A percentile compares a stretch with the other conserved stretches of the same genome.
Conservation (phyloP, 2,113 vertebrate species). For the Bubo blakistoni region DNA sequence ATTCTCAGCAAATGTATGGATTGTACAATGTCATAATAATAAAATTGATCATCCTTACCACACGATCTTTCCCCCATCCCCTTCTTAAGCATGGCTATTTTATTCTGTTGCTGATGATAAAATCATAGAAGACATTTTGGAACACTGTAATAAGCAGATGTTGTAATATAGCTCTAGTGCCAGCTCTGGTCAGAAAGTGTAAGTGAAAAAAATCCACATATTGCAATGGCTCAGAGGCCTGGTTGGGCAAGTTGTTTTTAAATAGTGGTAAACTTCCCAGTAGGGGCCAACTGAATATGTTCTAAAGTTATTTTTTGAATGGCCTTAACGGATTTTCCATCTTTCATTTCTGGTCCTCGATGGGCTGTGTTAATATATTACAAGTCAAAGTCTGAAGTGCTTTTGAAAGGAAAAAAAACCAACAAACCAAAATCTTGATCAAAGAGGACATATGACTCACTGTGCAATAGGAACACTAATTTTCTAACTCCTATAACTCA, state of each 20-base stretch:
- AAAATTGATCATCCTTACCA: background rate
- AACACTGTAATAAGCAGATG: background rate
- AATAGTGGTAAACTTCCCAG: background rate
- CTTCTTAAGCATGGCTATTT: background rate
- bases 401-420: background rate
- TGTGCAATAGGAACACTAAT: background rate
- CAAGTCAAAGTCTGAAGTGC: background rate
- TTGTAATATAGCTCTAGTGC: background rate
- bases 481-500: background rate
- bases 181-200: background rate
- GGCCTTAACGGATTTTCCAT: background rate
- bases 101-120: background rate
- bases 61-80: background rate
- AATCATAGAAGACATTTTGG: background rate
- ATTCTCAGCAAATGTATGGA: background rate
- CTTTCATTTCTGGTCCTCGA: background rate
- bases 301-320: background rate
- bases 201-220: background rate
- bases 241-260: background rate
- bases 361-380: background rate
- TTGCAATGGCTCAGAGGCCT: background rate
- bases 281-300: background rate
- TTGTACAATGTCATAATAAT: background rate
- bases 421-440: background rate
- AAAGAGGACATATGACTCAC: background rate